A percentile compares a stretch with the other conserved stretches of the same genome.
Conservation (phyloP, 2,113 vertebrate genomes). For the Aramus guarauna region DNA sequence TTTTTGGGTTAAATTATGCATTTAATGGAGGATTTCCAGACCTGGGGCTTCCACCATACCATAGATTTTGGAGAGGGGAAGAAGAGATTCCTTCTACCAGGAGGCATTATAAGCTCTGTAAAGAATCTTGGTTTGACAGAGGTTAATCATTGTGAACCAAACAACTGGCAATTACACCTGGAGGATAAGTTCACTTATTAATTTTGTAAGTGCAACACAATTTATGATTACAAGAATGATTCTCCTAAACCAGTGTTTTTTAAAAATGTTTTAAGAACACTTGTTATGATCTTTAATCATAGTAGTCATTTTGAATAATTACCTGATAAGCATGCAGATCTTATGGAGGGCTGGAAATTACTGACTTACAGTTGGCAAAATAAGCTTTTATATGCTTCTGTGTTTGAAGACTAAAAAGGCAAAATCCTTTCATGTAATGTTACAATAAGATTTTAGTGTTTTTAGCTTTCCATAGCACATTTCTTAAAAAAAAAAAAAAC, state of each 20-base stretch:
- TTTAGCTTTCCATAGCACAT: neutral
- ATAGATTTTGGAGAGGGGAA: neutral
- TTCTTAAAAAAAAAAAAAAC: neutral
- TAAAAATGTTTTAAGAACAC: neutral
- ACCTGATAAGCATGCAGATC: neutral
- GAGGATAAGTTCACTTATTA: constrained; percentile 25
- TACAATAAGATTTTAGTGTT: neutral
- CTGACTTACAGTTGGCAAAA: neutral
- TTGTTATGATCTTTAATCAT: neutral
- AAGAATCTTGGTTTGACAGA: neutral
- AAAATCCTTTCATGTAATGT: neutral
- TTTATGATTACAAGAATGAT: neutral
- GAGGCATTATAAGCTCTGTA: neutral
- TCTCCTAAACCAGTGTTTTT: neutral
- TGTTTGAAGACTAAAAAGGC: neutral
- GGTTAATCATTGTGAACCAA: neutral
- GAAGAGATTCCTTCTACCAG: neutral
- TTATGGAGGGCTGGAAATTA: neutral
- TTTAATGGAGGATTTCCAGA: neutral
- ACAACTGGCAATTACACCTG: neutral
- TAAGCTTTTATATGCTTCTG: neutral
- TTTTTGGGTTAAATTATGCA: neutral
- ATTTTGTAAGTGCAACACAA: neutral
- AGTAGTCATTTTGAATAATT: neutral
- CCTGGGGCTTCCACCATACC: neutral